phyloP scores from a whole-genome alignment of 2,888 invertebrate genomes.

The Cryptocephalus moraei region DNA sequence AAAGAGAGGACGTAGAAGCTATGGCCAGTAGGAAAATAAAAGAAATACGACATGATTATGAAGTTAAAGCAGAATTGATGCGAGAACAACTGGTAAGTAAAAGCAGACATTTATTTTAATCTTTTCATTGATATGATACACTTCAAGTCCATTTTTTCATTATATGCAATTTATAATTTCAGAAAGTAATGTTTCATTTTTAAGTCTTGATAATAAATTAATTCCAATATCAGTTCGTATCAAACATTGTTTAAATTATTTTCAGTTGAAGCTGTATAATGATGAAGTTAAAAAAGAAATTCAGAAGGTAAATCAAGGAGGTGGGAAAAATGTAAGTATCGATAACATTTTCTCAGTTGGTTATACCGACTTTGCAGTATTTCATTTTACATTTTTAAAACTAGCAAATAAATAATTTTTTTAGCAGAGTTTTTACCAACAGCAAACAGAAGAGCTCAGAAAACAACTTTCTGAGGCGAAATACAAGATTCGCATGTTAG shows the following conservation, averaged over 20 bases:
- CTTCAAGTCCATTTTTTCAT: too few species aligned
- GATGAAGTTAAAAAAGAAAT: slow-evolving; percentile 53
- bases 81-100: slow-evolving; percentile 70
- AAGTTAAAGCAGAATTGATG: slow-evolving; percentile 66
- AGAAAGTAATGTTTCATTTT: slow-evolving; percentile 1
- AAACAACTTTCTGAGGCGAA: slow-evolving; percentile 22
- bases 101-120: not conserved
- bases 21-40: slow-evolving; percentile 37
- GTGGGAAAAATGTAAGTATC: slow-evolving; percentile 43
- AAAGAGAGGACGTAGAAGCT: slow-evolving; percentile 25
- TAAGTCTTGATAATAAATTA: slow-evolving; percentile 1
- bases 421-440: slow-evolving; percentile 17
- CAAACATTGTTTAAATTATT: slow-evolving; percentile 8
- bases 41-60: slow-evolving; percentile 56
- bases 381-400: not conserved
- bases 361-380: not conserved
- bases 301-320: slow-evolving; percentile 43
- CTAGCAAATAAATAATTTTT: not conserved
- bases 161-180: not conserved
- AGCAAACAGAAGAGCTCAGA: slow-evolving; percentile 19
- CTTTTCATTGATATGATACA: too few species aligned
- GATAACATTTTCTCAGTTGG: not conserved
- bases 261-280: slow-evolving; percentile 50
- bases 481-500: not conserved
- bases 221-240: slow-evolving; percentile 5